Evolutionary conservation across 2,113 vertebrate species (phyloP), one percentile per base, ranked within the genome.

Genomic region (Panthera leo): DNA sequence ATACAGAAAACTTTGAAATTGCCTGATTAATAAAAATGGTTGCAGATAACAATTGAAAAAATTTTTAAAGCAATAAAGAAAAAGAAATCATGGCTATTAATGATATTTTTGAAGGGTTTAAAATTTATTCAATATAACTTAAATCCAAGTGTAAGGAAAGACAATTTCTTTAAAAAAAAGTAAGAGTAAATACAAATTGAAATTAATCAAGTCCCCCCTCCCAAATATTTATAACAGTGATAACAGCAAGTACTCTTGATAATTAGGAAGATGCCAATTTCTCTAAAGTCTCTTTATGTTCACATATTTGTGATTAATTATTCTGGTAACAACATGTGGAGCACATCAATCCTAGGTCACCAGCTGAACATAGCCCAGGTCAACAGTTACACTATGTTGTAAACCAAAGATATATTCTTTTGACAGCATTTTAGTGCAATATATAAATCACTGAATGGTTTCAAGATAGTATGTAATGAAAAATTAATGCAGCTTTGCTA

Each of bases 361-460:
- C 7, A 70, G 65, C 51, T 80, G 21, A 96, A 48, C 39, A 91
- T 3, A 61, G 7, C 6, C 13, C 8, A 94, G 67, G 73, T 96
- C 79, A 92, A 39, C 39, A 94, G 39, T 79, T 89, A 89, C 34
- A 93, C 48, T 61, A 93, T 78, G 31, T 61, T 85, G 6, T 75
- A 85, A 97, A 92, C 42, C 55, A 82, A 95, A 94, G n/a, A 68
- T 45, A 55, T 29, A 95, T 63, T 86, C 45, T 21, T 96, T 73
- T 92, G 53, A 67, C 31, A 89, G 16, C 3, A 70, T 80, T 90
- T 84, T 58, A 95, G 6, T 23, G 16, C 3, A 79, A 68, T 73
- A 73, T 94, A 34, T 61, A 97, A 87, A 84, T 95, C 42, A 80
- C 34, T 65, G 0, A 13, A 45, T 34, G 7, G 5, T 86, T 88